Percentiles rank a stretch among this genome's conserved stretches.
Conservation (phyloP, 2,888 invertebrate species). For the Brachyopa scutellaris region DNA sequence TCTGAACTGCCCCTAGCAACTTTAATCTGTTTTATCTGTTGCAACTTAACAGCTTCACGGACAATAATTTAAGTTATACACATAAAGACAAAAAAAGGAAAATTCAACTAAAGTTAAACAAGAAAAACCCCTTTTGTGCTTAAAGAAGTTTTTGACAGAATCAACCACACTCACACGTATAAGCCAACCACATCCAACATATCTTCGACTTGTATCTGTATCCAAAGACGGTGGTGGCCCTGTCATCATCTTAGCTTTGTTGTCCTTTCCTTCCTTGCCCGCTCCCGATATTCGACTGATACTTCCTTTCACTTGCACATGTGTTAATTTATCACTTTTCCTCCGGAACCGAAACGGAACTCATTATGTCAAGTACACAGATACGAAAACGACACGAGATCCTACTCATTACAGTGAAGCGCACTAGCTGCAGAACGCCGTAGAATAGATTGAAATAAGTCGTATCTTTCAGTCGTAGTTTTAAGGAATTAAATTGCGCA, state of each 20-base stretch:
- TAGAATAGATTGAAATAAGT: neutral
- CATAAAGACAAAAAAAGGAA: neutral
- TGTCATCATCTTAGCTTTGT: neutral
- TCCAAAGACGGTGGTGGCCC: neutral
- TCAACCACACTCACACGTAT: neutral
- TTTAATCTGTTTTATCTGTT: no score
- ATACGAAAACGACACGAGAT: neutral
- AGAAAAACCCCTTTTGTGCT: neutral
- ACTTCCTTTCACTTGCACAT: conserved; percentile 42
- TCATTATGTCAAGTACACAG: conserved; percentile 6
- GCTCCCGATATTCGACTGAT: conserved; percentile 23
- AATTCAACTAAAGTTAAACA: no score
- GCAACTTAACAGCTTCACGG: no score
- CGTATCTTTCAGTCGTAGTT: neutral
- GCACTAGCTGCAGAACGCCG: neutral
- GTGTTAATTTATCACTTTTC: conserved; percentile 41
- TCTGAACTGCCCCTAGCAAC: no score
- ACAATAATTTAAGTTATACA: neutral
- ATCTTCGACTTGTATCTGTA: conserved; percentile 1
- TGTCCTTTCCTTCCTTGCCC: conserved; percentile 3
- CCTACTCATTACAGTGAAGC: conserved; percentile 3
- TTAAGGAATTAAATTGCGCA: neutral
- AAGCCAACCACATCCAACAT: neutral
- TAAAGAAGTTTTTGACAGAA: neutral
- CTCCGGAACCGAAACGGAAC: conserved; percentile 17